A percentile compares a stretch with the other conserved stretches of the same genome.
phyloP scores from a whole-genome alignment of 2,888 invertebrate species.

The Coronaproctus castanopsis region DNA sequence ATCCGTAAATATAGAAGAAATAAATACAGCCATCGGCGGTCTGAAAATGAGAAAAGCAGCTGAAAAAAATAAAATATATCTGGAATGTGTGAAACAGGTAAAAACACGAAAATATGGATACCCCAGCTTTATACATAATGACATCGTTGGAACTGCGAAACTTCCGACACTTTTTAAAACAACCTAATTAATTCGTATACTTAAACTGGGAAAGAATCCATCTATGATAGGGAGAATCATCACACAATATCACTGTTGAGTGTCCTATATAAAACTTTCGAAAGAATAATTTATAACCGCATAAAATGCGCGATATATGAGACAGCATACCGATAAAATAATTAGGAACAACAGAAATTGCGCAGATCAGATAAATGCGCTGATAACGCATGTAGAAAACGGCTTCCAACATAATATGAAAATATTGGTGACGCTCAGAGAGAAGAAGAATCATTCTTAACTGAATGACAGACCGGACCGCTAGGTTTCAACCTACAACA shows the following conservation, averaged over 20 bases:
- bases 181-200: neutral
- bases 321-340: neutral
- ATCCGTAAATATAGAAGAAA: neutral
- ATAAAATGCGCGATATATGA: neutral
- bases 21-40: neutral
- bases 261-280: neutral
- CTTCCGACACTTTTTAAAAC: neutral
- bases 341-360: neutral
- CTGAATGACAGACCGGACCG: neutral
- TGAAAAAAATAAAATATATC: neutral
- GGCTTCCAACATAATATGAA: neutral
- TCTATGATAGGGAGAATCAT: neutral
- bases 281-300: slow-evolving; percentile 3
- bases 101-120: neutral
- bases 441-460: neutral
- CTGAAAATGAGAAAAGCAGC: neutral
- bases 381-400: neutral
- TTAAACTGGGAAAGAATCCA: neutral
- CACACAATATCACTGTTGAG: neutral
- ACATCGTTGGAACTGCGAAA: neutral
- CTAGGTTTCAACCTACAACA: neutral
- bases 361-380: neutral
- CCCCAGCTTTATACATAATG: neutral
- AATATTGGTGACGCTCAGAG: neutral
- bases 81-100: no score